Percentiles rank a stretch among this genome's conserved stretches.
Evolutionary conservation across 2,888 invertebrate genomes (phyloP).

Genomic region (Aporophyla lueneburgensis): DNA sequence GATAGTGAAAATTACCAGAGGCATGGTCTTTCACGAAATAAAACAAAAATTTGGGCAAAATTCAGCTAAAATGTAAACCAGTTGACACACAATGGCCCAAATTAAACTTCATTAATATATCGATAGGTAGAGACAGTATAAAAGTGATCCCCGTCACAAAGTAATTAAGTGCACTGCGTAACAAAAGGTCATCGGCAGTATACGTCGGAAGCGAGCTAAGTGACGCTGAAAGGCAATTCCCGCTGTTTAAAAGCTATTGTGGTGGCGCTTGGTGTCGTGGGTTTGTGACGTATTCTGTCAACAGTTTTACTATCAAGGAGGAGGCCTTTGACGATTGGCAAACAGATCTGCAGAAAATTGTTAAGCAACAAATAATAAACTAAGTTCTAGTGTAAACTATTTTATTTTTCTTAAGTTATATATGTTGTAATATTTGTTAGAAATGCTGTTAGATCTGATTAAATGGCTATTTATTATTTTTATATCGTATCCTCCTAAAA

Average conservation of each 20-base stretch:
- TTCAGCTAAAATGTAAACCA: slow-evolving; percentile 23
- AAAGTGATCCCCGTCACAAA: slow-evolving; percentile 44
- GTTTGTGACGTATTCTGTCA: slow-evolving; percentile 3
- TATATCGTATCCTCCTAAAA: no score
- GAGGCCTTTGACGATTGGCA: no score
- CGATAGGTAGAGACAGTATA: slow-evolving; percentile 10
- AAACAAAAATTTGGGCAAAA: neutral
- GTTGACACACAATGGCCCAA: slow-evolving; percentile 29
- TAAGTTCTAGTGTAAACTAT: no score
- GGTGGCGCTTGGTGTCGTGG: neutral
- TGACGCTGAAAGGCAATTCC: slow-evolving; percentile 75
- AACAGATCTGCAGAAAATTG: no score
- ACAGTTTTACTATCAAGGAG: neutral
- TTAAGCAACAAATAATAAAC: no score
- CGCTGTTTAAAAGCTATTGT: slow-evolving; percentile 62
- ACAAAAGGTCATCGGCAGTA: slow-evolving; percentile 61
- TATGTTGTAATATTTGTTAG: no score
- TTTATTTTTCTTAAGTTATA: no score
- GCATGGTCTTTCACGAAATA: neutral
- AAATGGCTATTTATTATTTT: no score
- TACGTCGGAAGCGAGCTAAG: slow-evolving; percentile 77
- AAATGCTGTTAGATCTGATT: no score
- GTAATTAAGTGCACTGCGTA: slow-evolving; percentile 61
- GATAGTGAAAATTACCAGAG: neutral
- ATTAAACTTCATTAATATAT: slow-evolving; percentile 26